Evolutionary conservation across 92 coral and sea anemone genomes (phyloP), one percentile per base, ranked within the genome.

Genomic region (Heteractis magnifica): DNA sequence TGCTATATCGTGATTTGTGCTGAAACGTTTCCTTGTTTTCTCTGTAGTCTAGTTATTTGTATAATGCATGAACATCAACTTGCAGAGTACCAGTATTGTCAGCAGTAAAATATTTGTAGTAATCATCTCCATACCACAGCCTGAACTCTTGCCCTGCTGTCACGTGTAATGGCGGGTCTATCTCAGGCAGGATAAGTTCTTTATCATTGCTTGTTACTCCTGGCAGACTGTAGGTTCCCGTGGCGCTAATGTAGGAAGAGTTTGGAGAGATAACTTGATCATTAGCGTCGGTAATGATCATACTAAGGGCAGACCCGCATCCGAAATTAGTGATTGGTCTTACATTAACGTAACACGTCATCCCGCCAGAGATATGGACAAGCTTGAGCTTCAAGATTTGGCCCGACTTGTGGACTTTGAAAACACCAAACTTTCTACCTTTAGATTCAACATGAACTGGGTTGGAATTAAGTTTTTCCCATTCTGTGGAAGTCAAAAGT

Each of bases 101-200:
- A 5, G 0, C 0, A 6, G 41, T 56, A 8, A 0, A 0, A 1
- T 0, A 0, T 8, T 44, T 6, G 0, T 0, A 4, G 4, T 41
- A 16, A 48, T 79, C 83, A 14, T 79, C 83, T 60, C 83, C 83
- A 19, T 62, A 79, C 83, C 83, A 79, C 73, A 79, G 49, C 53
- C 53, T 49, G 41, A 79, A 72, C 49, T 65, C 74, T 79, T 68
- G 73, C 0, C 73, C 73, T 68, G 73, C 73, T 8, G 73, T 68
- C 16, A 68, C 73, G 4, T 68, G 49, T 68, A 68, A 68, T 68
- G 73, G 48, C 49, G 73, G 73, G 49, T 68, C 73, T 68, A 68
- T 68, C 71, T 79, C 83, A 7, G 83, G 83, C 41, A 79, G 53
- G 21, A 50, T 52, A 9, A 79, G 5, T 64, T 12, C 75, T 14